A percentile compares a stretch with the other conserved stretches of the same genome.
Evolutionary conservation across 2,888 invertebrate genomes (phyloP).

Genomic region (Caenorhabditis uteleia): DNA sequence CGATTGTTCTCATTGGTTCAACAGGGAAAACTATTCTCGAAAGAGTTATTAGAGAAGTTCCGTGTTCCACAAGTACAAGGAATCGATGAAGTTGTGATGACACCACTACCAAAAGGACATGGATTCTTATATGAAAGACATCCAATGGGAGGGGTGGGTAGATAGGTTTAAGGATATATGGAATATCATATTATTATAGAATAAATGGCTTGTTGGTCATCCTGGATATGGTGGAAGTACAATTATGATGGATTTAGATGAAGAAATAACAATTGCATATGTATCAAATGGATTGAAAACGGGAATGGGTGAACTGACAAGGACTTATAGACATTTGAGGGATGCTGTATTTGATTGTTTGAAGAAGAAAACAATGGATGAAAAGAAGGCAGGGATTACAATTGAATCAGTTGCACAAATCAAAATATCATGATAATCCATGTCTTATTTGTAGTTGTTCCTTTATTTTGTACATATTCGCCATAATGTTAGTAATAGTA

Average conservation of each 20-base stretch:
- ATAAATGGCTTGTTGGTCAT: constrained; percentile 64
- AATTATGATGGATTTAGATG: constrained; percentile 67
- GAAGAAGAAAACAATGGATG: constrained; percentile 31
- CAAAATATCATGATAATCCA: no score
- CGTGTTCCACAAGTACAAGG: constrained; percentile 57
- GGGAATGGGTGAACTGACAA: constrained; percentile 67
- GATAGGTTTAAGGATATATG: not conserved
- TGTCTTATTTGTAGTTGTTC: no score
- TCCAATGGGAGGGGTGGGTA: constrained; percentile 55
- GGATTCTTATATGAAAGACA: constrained; percentile 68
- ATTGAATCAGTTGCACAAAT: not conserved
- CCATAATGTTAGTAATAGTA: no score
- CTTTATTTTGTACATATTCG: no score
- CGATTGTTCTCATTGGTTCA: constrained; percentile 62
- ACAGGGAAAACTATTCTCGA: constrained; percentile 58
- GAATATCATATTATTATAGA: constrained; percentile 39
- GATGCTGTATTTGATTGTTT: constrained; percentile 63
- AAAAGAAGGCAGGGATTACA: no score
- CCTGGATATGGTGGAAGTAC: constrained; percentile 66
- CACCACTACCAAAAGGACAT: constrained; percentile 63
- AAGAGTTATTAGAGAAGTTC: constrained; percentile 55
- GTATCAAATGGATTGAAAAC: constrained; percentile 67
- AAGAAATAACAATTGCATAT: constrained; percentile 63
- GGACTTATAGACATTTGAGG: constrained; percentile 61
- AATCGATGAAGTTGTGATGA: constrained; percentile 58